These are phyloP conservation scores for Canis aureus DNA, from an alignment of 2,113 vertebrate species.

Conservation along the genomic window DNA sequence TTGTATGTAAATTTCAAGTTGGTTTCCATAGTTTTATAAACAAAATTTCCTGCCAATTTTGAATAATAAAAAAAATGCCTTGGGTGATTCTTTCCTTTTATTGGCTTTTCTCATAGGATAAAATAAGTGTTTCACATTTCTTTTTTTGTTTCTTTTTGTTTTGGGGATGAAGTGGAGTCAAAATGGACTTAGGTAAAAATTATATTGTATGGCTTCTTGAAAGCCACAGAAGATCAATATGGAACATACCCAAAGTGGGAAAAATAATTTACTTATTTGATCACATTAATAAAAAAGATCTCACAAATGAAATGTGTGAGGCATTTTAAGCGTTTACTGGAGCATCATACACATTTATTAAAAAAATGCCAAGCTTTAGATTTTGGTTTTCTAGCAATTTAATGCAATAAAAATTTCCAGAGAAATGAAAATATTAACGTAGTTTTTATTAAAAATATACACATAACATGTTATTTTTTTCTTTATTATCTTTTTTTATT, in stretches of 20 bases:
- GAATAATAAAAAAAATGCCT: slow-evolving; percentile 21
- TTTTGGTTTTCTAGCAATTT: slow-evolving; percentile 50
- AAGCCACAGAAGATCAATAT: slow-evolving; percentile 42
- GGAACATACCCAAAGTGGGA: background rate
- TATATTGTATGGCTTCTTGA: slow-evolving; percentile 50
- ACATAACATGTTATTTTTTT: background rate
- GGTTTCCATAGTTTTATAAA: slow-evolving; percentile 61
- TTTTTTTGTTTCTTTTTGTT: slow-evolving; percentile 29
- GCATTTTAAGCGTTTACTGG: slow-evolving; percentile 20
- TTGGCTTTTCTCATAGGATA: slow-evolving; percentile 52
- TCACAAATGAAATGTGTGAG: slow-evolving; percentile 53
- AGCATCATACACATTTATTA: slow-evolving; percentile 7
- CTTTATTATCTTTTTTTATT: background rate
- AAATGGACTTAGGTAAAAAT: slow-evolving; percentile 46
- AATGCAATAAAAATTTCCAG: slow-evolving; percentile 19
- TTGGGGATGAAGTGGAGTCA: slow-evolving; percentile 34
- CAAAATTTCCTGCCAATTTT: slow-evolving; percentile 69
- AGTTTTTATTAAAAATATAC: slow-evolving; percentile 30
- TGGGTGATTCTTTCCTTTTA: slow-evolving; percentile 46
- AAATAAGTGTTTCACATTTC: slow-evolving; percentile 28
- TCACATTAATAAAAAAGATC: slow-evolving; percentile 55
- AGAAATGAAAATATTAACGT: background rate
- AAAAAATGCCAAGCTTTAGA: slow-evolving; percentile 56
- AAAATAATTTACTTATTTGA: slow-evolving; percentile 30
- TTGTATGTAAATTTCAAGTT: slow-evolving; percentile 50